Conservation (phyloP, 2,113 vertebrate genomes). For the Proteles cristata region DNA sequence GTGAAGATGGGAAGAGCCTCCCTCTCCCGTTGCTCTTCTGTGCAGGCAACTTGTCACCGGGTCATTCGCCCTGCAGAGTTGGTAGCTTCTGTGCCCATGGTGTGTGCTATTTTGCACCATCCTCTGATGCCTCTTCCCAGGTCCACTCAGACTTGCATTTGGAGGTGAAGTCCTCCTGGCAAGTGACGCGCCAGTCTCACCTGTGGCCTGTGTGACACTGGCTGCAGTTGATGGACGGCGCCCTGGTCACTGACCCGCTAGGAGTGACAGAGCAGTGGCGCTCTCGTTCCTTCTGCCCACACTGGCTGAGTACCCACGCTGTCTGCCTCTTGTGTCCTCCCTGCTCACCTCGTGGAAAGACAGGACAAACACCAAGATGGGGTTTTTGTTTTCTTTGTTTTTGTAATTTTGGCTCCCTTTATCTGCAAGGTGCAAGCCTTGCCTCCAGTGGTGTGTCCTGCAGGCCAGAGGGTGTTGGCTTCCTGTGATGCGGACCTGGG, state of each 20-base stretch:
- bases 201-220: not conserved
- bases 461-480: not conserved
- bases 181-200: accelerated
- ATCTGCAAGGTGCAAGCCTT: not conserved
- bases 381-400: not conserved
- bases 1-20: not conserved
- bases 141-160: not conserved
- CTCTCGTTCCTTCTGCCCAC: accelerated
- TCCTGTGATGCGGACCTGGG: not conserved
- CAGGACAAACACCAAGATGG: not conserved
- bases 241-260: not conserved
- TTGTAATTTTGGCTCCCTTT: not conserved
- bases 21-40: not conserved
- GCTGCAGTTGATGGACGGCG: accelerated
- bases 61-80: not conserved
- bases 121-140: not conserved
- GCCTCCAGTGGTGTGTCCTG: not conserved
- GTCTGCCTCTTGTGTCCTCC: not conserved
- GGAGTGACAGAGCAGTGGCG: accelerated
- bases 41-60: not conserved
- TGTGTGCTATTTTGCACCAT: accelerated
- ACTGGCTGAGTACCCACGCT: accelerated
- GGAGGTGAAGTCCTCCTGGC: not conserved
- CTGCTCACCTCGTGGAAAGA: not conserved
- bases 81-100: accelerated